Evolutionary conservation across 2,113 vertebrate species (phyloP), one percentile per base, ranked within the genome.

Genomic region (Chiloscyllium plagiosum): DNA sequence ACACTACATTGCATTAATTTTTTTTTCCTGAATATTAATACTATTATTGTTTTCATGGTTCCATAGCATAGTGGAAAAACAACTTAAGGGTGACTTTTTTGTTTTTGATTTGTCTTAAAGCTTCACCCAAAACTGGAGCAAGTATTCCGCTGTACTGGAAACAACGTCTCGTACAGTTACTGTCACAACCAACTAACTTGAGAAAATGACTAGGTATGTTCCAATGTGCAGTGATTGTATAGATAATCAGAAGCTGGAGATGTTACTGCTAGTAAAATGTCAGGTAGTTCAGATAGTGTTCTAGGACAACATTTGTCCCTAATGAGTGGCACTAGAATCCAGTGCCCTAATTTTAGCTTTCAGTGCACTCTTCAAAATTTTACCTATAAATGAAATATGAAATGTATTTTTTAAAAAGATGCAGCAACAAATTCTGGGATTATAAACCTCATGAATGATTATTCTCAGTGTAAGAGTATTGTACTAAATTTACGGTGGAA

Each of bases 131-230:
- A 70, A 42, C 42, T 95, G 19, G 93, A 72, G 19, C 93, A 69
- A 70, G 37, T 50, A 95, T 95, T 50, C 93, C 93, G 24, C 42
- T 70, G 68, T 24, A 69, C 37, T 95, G 93, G 93, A 95, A 95
- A 42, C 93, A 95, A 50, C 93, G 68, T 37, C 50, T 95, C 10
- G 24, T 70, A 50, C 70, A 95, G 47, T 95, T 70, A 24, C n/a
- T 94, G n/a, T 70, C 24, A 24, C 22, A 95, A 15, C 37, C 37
- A 70, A 42, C 61, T 26, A 68, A 94, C 65, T 37, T 69, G n/a
- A 69, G 65, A 66, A 94, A 94, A 95, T 95, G 68, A 95, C 7
- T 37, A 47, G 93, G 93, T 95, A 95, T 29, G 68, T 93, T 66
- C 89, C 33, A 68, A 33, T 66, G 19, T 93, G 33, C 29, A 61